phyloP scores from a whole-genome alignment of 2,113 vertebrate species.

The Datnioides undecimradiatus region DNA sequence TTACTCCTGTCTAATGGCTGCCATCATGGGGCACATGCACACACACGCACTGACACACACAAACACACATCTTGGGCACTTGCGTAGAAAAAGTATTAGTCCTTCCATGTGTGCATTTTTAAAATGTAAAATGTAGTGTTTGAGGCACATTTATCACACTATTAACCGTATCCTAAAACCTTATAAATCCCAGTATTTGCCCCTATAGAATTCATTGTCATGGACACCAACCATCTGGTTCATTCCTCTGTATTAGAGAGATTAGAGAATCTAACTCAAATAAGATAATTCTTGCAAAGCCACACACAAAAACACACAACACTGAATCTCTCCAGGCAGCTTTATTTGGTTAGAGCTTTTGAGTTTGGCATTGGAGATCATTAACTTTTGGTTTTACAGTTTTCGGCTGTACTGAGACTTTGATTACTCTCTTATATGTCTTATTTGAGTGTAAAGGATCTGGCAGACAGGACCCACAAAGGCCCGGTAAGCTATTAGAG shows the following conservation, averaged over 20 bases:
- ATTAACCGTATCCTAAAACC: conserved; percentile 53
- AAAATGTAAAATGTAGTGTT: conserved; percentile 61
- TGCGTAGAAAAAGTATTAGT: conserved; percentile 27
- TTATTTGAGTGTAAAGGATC: conserved; percentile 54
- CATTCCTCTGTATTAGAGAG: conserved; percentile 3
- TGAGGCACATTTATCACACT: conserved; percentile 52
- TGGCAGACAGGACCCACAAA: conserved; percentile 58
- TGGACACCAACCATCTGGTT: neutral
- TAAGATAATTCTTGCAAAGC: conserved; percentile 4
- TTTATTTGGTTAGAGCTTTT: conserved; percentile 18
- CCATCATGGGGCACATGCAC: conserved; percentile 69
- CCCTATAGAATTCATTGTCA: conserved; percentile 39
- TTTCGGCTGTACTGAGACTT: conserved; percentile 27
- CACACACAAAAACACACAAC: neutral
- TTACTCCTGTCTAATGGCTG: conserved; percentile 83
- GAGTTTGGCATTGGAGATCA: conserved; percentile 9
- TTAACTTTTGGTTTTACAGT: conserved; percentile 29
- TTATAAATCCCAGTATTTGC: conserved; percentile 39
- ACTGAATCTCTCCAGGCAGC: neutral
- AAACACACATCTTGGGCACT: conserved; percentile 30
- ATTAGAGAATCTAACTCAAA: conserved; percentile 6
- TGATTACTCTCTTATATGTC: conserved; percentile 57
- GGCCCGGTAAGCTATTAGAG: conserved; percentile 68
- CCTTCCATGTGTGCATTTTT: conserved; percentile 52
- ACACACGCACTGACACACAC: conserved; percentile 31